Percentiles rank a stretch among this genome's conserved stretches.
Evolutionary conservation across 2,113 vertebrate genomes (phyloP).

Genomic region (Petrocephalus zakoni): DNA sequence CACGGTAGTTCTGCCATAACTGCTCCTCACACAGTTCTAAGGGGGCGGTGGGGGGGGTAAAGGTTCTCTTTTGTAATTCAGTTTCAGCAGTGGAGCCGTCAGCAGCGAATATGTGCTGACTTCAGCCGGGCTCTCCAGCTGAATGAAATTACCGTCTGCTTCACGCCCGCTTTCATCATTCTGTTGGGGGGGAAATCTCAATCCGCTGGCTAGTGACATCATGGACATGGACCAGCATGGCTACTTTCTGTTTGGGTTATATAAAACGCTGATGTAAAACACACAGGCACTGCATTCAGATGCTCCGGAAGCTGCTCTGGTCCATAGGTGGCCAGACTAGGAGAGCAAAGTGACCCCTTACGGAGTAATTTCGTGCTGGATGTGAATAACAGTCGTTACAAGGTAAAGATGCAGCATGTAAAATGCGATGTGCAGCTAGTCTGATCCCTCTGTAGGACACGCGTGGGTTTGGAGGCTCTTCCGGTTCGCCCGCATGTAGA

Average conservation of each 20-base stretch:
- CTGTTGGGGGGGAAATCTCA: neutral
- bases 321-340: neutral
- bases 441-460: neutral
- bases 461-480: neutral
- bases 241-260: no score
- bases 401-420: neutral
- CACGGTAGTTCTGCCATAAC: neutral
- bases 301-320: neutral
- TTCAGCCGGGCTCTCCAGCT: neutral
- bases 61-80: slow-evolving; percentile 10
- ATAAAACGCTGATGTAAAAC: no score
- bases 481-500: neutral
- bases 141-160: neutral
- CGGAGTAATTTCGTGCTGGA: neutral
- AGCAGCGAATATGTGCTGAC: slow-evolving; percentile 6
- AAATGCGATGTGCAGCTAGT: no score
- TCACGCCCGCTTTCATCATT: neutral
- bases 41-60: neutral
- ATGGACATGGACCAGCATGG: neutral
- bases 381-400: neutral
- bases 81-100: neutral
- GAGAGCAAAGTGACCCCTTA: neutral
- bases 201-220: neutral
- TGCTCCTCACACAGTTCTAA: neutral
- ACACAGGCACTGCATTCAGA: neutral